Conservation (phyloP, 2,888 invertebrate genomes). For the Apotomis turbidana region DNA sequence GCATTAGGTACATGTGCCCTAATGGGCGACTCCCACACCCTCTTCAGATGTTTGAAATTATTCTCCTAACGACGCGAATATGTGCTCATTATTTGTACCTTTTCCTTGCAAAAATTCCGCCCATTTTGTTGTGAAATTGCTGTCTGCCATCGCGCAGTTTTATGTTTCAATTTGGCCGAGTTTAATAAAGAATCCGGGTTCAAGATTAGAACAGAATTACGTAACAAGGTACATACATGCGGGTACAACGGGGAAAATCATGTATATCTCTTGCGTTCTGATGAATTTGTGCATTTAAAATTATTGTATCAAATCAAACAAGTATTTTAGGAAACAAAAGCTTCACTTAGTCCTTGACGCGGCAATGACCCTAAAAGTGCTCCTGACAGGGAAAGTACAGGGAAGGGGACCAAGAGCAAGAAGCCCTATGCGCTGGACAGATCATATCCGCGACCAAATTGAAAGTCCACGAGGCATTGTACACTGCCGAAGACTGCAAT, state of each 20-base stretch:
- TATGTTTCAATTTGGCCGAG: slow-evolving; percentile 37
- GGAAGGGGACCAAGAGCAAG: no score
- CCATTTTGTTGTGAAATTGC: slow-evolving; percentile 30
- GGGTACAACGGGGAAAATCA: neutral
- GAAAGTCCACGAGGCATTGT: no score
- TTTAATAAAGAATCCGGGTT: slow-evolving; percentile 30
- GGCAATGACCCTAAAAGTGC: no score
- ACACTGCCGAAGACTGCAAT: no score
- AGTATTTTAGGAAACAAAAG: no score
- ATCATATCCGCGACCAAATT: no score
- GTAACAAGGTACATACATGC: neutral
- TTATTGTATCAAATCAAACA: no score
- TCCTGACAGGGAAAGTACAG: no score
- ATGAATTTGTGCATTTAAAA: no score
- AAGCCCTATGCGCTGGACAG: no score
- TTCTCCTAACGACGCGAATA: slow-evolving; percentile 28
- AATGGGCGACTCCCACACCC: slow-evolving; percentile 19
- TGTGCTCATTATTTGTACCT: slow-evolving; percentile 38
- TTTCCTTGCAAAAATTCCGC: slow-evolving; percentile 24
- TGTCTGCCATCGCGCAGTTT: slow-evolving; percentile 28
- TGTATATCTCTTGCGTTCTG: no score
- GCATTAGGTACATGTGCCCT: slow-evolving; percentile 2
- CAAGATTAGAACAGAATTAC: slow-evolving; percentile 5
- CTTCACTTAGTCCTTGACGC: no score
- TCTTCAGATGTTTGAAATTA: slow-evolving; percentile 37